Conservation (phyloP, 2,113 vertebrate species). For the Lutjanus erythropterus region DNA sequence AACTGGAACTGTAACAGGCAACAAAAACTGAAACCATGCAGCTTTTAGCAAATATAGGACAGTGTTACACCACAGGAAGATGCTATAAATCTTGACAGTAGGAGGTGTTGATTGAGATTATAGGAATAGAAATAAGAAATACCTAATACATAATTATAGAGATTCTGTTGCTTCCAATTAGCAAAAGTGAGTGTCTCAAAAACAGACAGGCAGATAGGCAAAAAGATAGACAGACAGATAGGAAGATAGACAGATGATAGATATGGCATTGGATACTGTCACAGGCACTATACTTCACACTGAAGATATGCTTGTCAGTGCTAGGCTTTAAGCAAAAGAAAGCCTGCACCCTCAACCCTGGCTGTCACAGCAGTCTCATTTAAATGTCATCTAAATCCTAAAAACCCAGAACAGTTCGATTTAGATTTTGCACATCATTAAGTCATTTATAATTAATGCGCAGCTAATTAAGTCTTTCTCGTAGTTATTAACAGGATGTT, state of each 20-base stretch:
- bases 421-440: constrained; percentile 82
- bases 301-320: neutral
- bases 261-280: neutral
- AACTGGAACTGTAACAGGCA: no score
- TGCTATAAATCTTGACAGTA: neutral
- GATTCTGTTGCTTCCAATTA: neutral
- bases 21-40: neutral
- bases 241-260: neutral
- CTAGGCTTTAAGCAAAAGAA: constrained; percentile 5
- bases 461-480: constrained; percentile 81
- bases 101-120: constrained; percentile 5
- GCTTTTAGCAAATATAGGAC: neutral
- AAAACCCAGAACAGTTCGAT: constrained; percentile 77
- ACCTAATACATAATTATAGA: neutral
- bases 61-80: neutral
- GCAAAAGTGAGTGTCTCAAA: neutral
- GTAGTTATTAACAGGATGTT: constrained; percentile 81
- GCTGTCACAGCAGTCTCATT: constrained; percentile 54
- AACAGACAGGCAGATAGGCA: neutral
- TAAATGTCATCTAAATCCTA: constrained; percentile 65
- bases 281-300: neutral
- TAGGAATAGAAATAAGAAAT: constrained; percentile 3
- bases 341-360: constrained; percentile 20
- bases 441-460: constrained; percentile 83
- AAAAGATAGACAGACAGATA: neutral